Conservation (phyloP, 2,797 vertebrate genomes). For the Labeo calbasu region DNA sequence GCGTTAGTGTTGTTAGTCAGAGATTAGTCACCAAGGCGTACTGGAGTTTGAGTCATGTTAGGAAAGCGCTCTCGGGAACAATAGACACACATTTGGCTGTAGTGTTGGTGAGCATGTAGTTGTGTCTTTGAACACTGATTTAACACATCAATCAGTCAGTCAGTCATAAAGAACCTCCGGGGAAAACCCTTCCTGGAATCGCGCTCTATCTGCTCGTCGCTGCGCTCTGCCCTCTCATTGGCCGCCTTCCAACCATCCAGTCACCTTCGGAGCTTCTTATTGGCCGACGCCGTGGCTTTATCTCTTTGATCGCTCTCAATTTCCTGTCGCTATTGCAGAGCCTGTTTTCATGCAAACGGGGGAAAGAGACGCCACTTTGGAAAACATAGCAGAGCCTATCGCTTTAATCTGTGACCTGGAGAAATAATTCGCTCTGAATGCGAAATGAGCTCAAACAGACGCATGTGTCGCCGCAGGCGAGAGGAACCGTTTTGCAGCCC, state of each 20-base stretch:
- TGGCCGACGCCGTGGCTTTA: slow-evolving; percentile 48
- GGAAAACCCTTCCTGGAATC: slow-evolving; percentile 53
- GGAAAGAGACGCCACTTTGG: not conserved
- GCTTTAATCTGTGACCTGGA: slow-evolving; percentile 64
- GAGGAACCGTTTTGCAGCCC: not conserved
- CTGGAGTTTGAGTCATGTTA: too few relatives aligned
- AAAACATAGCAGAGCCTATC: slow-evolving; percentile 38
- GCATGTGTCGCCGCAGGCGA: not conserved
- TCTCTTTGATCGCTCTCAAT: slow-evolving; percentile 67
- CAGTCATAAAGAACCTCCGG: slow-evolving; percentile 41
- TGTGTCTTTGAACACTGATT: slow-evolving; percentile 34
- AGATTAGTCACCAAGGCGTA: not conserved
- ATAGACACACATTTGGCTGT: not conserved
- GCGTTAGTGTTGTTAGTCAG: not conserved
- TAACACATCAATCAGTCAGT: slow-evolving; percentile 38
- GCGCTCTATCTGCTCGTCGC: not conserved
- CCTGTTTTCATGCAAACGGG: slow-evolving; percentile 54
- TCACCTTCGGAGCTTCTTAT: slow-evolving; percentile 58
- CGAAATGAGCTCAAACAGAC: slow-evolving; percentile 52
- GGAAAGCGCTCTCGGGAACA: not conserved
- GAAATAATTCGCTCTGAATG: slow-evolving; percentile 56
- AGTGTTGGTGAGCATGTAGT: slow-evolving; percentile 1
- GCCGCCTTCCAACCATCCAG: slow-evolving; percentile 12
- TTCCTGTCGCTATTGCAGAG: slow-evolving; percentile 60
- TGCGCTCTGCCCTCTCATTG: slow-evolving; percentile 28